phyloP scores from a whole-genome alignment of 1,140 invertebrate genomes.

The Drosophila quadrilineata region DNA sequence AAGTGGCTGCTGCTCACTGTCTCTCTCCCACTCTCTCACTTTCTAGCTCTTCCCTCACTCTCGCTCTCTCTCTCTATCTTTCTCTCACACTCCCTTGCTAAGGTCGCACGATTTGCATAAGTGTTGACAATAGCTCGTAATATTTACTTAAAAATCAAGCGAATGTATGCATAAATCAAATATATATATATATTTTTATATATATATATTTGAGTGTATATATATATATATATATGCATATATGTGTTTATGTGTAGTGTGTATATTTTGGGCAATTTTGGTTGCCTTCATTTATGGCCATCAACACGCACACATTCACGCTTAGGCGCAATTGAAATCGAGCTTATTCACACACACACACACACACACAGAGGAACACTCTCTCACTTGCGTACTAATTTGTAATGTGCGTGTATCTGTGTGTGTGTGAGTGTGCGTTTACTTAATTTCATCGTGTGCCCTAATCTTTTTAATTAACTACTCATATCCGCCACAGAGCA shows the following conservation, averaged over 20 bases:
- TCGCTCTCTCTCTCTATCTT: too few relatives aligned
- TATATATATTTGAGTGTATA: neutral
- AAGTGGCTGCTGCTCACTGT: neutral
- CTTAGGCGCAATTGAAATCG: slow-evolving; percentile 14
- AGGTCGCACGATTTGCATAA: slow-evolving; percentile 51
- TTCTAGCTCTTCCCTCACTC: too few relatives aligned
- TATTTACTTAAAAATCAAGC: slow-evolving; percentile 50
- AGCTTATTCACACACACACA: neutral
- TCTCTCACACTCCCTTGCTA: too few relatives aligned
- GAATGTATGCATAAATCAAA: slow-evolving; percentile 45
- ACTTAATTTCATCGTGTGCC: slow-evolving; percentile 37
- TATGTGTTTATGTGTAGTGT: neutral
- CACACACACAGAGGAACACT: neutral
- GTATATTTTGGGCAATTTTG: neutral
- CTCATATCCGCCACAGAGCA: slow-evolving; percentile 71
- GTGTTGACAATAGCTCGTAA: slow-evolving; percentile 38
- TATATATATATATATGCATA: neutral
- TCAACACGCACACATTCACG: neutral
- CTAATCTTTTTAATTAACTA: slow-evolving; percentile 79
- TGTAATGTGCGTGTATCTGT: neutral
- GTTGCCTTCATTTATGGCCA: neutral
- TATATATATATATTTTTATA: neutral
- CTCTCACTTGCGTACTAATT: slow-evolving; percentile 16
- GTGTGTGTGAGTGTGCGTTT: neutral
- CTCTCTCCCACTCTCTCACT: too few relatives aligned